A percentile compares a stretch with the other conserved stretches of the same genome.
Evolutionary conservation across 2,888 invertebrate genomes (phyloP).

Genomic region (Pachymerium ferrugineum): DNA sequence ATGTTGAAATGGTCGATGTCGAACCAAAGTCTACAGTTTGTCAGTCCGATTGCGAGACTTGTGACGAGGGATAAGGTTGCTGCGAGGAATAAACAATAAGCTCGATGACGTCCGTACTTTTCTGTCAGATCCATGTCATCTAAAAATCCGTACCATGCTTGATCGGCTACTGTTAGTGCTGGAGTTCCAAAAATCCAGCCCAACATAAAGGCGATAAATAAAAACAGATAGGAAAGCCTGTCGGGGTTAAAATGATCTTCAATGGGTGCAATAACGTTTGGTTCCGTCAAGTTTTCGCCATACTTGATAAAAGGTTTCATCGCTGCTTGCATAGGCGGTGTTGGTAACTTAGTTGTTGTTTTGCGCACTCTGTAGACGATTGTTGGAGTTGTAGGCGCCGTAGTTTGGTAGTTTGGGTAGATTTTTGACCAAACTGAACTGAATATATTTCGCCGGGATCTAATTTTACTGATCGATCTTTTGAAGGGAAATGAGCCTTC

Average conservation of each 20-base stretch:
- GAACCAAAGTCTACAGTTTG: background rate
- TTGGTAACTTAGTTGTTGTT: no score
- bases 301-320: background rate
- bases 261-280: background rate
- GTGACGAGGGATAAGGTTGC: background rate
- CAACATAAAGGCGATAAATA: background rate
- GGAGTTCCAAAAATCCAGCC: background rate
- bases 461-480: background rate
- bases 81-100: background rate
- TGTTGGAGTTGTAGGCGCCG: no score
- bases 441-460: background rate
- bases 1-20: conserved; percentile 19
- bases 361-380: no score
- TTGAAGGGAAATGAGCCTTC: background rate
- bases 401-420: background rate
- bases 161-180: background rate
- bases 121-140: background rate
- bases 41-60: background rate
- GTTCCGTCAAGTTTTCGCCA: background rate
- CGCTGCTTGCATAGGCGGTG: no score
- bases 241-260: background rate
- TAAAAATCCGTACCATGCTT: background rate
- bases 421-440: background rate
- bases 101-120: background rate
- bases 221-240: background rate